These are phyloP conservation scores for Lissonota sp. DNA, from an alignment of 2,888 invertebrate genomes.

Conservation along the genomic window DNA sequence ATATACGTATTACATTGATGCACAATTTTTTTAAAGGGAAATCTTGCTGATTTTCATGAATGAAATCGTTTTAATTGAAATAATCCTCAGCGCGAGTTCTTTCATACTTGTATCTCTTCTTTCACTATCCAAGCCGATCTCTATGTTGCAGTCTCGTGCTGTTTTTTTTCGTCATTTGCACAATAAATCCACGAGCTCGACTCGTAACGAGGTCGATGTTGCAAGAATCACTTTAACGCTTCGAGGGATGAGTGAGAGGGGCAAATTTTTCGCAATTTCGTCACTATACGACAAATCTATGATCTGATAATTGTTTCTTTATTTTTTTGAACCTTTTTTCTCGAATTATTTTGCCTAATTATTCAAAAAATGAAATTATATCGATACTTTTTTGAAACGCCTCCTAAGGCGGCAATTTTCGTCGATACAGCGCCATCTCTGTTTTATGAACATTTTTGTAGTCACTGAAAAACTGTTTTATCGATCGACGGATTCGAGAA, in stretches of 20 bases:
- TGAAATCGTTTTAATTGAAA: slow-evolving; percentile 62
- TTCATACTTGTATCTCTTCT: slow-evolving; percentile 21
- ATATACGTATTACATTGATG: slow-evolving; percentile 8
- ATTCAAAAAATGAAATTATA: too few relatives aligned
- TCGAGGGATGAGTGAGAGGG: slow-evolving; percentile 19
- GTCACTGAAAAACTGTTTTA: slow-evolving; percentile 65
- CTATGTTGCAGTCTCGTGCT: not conserved
- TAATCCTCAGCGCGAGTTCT: slow-evolving; percentile 28
- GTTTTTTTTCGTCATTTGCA: slow-evolving; percentile 43
- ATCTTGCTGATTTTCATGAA: slow-evolving; percentile 60
- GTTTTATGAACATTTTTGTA: not conserved
- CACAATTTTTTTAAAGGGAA: slow-evolving; percentile 44
- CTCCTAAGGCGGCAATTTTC: not conserved
- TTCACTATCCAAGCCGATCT: slow-evolving; percentile 12
- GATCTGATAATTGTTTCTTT: not conserved
- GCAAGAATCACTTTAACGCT: slow-evolving; percentile 57
- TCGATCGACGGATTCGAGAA: slow-evolving; percentile 53
- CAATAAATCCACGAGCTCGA: slow-evolving; percentile 58
- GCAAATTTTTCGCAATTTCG: slow-evolving; percentile 51
- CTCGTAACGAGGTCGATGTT: slow-evolving; percentile 61
- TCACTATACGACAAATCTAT: not conserved
- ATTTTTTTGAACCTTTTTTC: slow-evolving; percentile 3
- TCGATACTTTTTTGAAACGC: too few relatives aligned
- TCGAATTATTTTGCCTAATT: not conserved
- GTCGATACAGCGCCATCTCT: slow-evolving; percentile 10